Evolutionary conservation across 2,888 invertebrate species (phyloP).

Genomic region (Pecten maximus): DNA sequence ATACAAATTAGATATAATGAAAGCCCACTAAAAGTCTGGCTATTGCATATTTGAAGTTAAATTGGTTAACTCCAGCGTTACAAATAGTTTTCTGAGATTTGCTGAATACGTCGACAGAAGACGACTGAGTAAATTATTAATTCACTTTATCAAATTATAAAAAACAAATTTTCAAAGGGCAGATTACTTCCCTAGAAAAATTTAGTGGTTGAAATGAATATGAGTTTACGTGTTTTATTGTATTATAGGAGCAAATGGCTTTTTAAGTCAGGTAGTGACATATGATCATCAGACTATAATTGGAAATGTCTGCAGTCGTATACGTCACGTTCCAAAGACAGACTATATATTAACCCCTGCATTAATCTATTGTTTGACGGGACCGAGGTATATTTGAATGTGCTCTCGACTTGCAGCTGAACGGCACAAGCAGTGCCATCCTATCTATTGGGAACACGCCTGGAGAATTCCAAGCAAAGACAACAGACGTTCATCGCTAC

Average conservation of each 20-base stretch:
- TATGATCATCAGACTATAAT: constrained; percentile 14
- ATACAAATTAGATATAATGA: constrained; percentile 9
- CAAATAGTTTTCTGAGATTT: constrained; percentile 16
- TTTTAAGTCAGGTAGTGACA: constrained; percentile 32
- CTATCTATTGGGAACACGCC: neutral
- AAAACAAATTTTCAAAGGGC: neutral
- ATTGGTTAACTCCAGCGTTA: constrained; percentile 35
- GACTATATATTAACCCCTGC: neutral
- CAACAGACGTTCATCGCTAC: neutral
- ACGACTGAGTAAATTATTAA: constrained; percentile 10
- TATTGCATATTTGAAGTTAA: constrained; percentile 30
- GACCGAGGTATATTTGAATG: constrained; percentile 7
- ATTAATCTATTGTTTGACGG: constrained; percentile 29
- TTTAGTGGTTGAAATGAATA: constrained; percentile 33
- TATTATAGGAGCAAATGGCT: constrained; percentile 32
- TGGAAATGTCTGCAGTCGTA: constrained; percentile 5
- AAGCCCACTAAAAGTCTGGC: constrained; percentile 11
- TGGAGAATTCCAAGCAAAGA: neutral
- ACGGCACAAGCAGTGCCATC: neutral
- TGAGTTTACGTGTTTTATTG: constrained; percentile 7
- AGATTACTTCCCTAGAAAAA: neutral
- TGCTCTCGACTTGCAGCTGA: constrained; percentile 30
- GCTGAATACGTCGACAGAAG: neutral
- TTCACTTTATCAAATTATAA: constrained; percentile 29
- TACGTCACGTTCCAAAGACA: constrained; percentile 8